Conservation (phyloP, 2,888 invertebrate species). For the Agrochola lychnidis region DNA sequence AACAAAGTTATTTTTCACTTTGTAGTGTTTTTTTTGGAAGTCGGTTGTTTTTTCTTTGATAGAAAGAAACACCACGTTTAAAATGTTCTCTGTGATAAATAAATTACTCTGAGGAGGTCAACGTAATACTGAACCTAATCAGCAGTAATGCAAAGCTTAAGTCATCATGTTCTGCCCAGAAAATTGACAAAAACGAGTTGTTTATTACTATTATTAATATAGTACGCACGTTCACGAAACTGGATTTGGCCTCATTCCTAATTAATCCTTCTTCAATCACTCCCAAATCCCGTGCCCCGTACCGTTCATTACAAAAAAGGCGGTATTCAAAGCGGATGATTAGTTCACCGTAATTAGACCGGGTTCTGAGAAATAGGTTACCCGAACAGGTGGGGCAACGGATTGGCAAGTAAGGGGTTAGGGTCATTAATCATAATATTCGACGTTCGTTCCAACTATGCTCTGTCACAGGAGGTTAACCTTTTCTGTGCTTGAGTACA, state of each 20-base stretch:
- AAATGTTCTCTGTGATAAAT: too few species aligned
- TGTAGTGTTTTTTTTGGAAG: too few species aligned
- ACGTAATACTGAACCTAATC: too few species aligned
- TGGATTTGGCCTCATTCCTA: conserved; percentile 16
- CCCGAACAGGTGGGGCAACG: conserved; percentile 52
- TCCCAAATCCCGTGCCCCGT: conserved; percentile 19
- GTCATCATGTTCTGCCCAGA: neutral
- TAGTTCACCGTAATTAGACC: conserved; percentile 58
- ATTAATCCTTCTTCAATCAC: conserved; percentile 46
- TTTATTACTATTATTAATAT: conserved; percentile 3
- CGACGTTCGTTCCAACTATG: conserved; percentile 38
- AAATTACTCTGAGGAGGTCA: too few species aligned
- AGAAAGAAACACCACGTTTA: too few species aligned
- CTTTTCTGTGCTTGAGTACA: conserved; percentile 34
- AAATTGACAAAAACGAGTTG: neutral
- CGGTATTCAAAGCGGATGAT: conserved; percentile 52
- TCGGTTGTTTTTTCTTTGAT: too few species aligned
- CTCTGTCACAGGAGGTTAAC: conserved; percentile 10
- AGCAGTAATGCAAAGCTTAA: too few species aligned
- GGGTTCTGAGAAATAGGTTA: conserved; percentile 63
- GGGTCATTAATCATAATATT: conserved; percentile 66
- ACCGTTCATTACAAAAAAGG: conserved; percentile 46
- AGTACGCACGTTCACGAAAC: neutral
- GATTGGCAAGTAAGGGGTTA: conserved; percentile 21
- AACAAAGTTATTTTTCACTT: too few species aligned